Conservation (phyloP, 2,797 vertebrate genomes). For the Miichthys miiuy region DNA sequence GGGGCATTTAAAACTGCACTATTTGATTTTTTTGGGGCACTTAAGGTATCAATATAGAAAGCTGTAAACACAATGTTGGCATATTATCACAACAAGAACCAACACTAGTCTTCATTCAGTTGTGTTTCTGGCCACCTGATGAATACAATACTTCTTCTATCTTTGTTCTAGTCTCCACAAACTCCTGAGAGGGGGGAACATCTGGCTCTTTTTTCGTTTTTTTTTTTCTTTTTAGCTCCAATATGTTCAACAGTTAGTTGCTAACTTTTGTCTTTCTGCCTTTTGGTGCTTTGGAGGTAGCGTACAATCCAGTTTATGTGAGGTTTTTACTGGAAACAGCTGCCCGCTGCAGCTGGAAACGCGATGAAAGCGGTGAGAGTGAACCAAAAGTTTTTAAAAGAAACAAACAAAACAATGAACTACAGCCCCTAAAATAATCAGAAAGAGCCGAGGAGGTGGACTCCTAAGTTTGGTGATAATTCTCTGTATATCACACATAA, state of each 20-base stretch:
- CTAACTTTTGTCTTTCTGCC: background rate
- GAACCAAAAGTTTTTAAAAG: background rate
- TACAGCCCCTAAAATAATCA: background rate
- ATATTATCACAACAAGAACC: background rate
- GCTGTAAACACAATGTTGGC: background rate
- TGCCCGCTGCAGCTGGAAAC: conserved; percentile 36
- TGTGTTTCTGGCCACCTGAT: background rate
- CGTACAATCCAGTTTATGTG: conserved; percentile 8
- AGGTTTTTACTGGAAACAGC: conserved; percentile 16
- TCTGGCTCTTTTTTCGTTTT: background rate
- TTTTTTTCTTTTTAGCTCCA: background rate
- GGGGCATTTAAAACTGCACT: background rate
- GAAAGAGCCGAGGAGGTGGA: background rate
- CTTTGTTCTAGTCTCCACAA: background rate
- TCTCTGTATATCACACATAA: background rate
- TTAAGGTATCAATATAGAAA: background rate
- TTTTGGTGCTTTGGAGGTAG: conserved; percentile 12
- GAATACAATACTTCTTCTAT: background rate
- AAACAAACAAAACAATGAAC: conserved; percentile 22
- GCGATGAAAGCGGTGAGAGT: conserved; percentile 5
- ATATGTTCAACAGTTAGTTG: background rate
- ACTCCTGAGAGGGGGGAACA: background rate
- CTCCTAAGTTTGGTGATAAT: background rate
- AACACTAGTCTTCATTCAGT: background rate
- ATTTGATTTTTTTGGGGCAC: background rate